Base-by-base conservation (phyloP, 2,888 invertebrate genomes). In the Lasioglossum figueresi region DNA sequence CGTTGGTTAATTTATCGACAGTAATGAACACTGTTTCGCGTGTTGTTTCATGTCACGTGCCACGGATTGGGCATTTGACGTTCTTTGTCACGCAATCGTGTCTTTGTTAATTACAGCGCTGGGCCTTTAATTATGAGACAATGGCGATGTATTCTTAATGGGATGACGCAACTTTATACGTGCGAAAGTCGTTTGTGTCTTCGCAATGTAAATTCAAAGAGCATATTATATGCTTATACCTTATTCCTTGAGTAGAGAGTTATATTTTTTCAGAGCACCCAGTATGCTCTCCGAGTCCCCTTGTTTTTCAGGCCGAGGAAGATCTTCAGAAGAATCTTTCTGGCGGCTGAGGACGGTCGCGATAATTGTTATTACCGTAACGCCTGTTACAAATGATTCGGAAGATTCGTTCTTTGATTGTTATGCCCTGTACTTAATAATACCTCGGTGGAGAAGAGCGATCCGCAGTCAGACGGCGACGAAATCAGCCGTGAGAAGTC, bases 321-420 rank as follows among this genome's bases (percentile, higher is more conserved):
- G 70, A 73, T 48, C 63, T 19, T 48, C 48, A 48, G 79, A 74
- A 52, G 68, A 66, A 84, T 76, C 75, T 72, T 79, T 27, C 52
- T 48, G 23, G 23, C 14, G 27, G 43, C 34, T 40, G 52, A 63
- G 59, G 74, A 73, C 8, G 79, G 66, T 76, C 83, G 80, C 80
- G 89, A 90, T 91, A 92, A 92, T 93, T 91, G 91, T 91, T 91
- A 87, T 91, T 88, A 88, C 89, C 87, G 87, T 89, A 90, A 91
- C 89, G 88, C 85, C 79, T 68, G 90, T 90, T 90, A 91, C 90
- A 92, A 93, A 93, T 93, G 92, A 93, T 90, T 91, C 91, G 91
- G 89, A 91, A 92, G 89, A 92, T 91, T 89, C 84, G 82, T 81
- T 85, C 90, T 91, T 91, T 92, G 92, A 93, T 92, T 91, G 88